phyloP scores from a whole-genome alignment of 2,888 invertebrate species.

The Alloscopus bannaensis region DNA sequence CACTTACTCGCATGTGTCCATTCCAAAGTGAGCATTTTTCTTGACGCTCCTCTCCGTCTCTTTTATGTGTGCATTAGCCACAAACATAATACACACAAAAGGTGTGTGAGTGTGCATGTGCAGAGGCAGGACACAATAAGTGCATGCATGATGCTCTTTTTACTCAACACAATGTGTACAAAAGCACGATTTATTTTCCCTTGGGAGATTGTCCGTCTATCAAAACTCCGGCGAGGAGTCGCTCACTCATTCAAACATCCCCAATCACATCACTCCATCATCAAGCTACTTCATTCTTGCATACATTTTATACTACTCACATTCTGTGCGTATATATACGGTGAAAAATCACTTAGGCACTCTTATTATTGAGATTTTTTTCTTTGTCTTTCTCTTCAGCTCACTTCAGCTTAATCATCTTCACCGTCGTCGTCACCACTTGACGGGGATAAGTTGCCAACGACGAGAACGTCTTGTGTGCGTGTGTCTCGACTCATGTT shows the following conservation, averaged over 20 bases:
- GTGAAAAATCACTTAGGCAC: slow-evolving; percentile 59
- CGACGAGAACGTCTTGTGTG: neutral
- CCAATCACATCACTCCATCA: slow-evolving; percentile 61
- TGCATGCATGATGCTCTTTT: slow-evolving; percentile 46
- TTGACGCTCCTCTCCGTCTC: slow-evolving; percentile 36
- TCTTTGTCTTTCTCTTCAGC: slow-evolving; percentile 42
- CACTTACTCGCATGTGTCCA: slow-evolving; percentile 61
- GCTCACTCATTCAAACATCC: slow-evolving; percentile 56
- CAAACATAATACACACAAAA: slow-evolving; percentile 46
- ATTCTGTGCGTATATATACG: too few relatives aligned
- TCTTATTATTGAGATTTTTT: slow-evolving; percentile 47
- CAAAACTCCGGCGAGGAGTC: slow-evolving; percentile 47
- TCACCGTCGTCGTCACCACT: slow-evolving; percentile 45
- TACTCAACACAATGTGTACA: slow-evolving; percentile 55
- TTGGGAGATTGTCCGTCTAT: slow-evolving; percentile 64
- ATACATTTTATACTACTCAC: too few relatives aligned
- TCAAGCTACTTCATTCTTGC: slow-evolving; percentile 48
- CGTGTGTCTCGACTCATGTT: slow-evolving; percentile 34
- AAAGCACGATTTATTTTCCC: slow-evolving; percentile 66
- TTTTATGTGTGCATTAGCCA: slow-evolving; percentile 27
- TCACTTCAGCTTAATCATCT: slow-evolving; percentile 55
- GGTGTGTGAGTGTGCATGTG: slow-evolving; percentile 55
- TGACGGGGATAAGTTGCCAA: slow-evolving; percentile 46
- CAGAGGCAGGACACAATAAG: slow-evolving; percentile 36
- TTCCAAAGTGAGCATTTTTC: slow-evolving; percentile 20